A percentile compares a stretch with the other conserved stretches of the same genome.
Evolutionary conservation across 2,888 invertebrate species (phyloP).

Genomic region (Amblyteles armatorius): DNA sequence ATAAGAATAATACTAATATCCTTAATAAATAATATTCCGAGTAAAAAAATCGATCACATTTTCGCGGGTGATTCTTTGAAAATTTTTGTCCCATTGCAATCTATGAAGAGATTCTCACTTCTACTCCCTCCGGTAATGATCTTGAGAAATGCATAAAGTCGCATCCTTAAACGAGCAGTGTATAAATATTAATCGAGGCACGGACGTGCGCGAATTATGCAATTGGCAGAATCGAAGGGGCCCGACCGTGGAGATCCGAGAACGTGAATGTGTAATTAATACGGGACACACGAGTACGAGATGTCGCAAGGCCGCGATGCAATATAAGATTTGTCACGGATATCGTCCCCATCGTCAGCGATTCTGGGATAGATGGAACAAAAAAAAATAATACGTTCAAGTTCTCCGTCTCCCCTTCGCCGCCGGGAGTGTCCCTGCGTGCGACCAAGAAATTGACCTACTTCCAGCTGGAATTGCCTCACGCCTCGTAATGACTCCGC

Average conservation of each 20-base stretch:
- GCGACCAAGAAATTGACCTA: conserved; percentile 51
- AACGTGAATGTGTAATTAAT: conserved; percentile 52
- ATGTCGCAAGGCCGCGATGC: conserved; percentile 63
- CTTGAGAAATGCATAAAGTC: too few relatives aligned
- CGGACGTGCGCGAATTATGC: not conserved
- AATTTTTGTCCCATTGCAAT: too few relatives aligned
- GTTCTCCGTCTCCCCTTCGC: not conserved
- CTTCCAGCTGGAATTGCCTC: conserved; percentile 9
- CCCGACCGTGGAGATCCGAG: not conserved
- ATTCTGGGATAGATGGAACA: conserved; percentile 31
- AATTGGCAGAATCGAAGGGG: not conserved
- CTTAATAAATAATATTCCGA: too few relatives aligned
- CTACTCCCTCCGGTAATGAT: too few relatives aligned
- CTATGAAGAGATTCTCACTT: too few relatives aligned
- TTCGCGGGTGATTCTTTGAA: too few relatives aligned
- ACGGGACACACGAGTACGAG: conserved; percentile 46
- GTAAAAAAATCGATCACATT: too few relatives aligned
- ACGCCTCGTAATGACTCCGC: too few relatives aligned
- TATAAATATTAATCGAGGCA: not conserved
- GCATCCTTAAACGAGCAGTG: too few relatives aligned
- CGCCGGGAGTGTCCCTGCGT: not conserved
- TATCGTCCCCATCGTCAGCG: conserved; percentile 68
- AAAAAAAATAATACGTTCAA: conserved; percentile 15
- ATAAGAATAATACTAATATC: too few relatives aligned
- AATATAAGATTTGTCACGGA: conserved; percentile 76